phyloP scores from a whole-genome alignment of 2,888 invertebrate genomes.

The Hypomecis atomaria region DNA sequence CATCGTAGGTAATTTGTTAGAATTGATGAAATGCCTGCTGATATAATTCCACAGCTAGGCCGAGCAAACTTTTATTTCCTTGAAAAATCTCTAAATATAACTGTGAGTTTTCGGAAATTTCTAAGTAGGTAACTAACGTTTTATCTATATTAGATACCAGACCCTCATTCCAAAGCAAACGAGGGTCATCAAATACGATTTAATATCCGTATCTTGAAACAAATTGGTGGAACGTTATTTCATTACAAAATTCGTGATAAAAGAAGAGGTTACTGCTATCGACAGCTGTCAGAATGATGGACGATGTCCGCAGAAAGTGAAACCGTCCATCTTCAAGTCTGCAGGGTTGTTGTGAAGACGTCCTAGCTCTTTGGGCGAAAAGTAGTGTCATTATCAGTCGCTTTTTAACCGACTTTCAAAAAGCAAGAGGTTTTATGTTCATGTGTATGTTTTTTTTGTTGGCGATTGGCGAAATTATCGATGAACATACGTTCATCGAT shows the following conservation, averaged over 20 bases:
- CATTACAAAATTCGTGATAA: slow-evolving; percentile 58
- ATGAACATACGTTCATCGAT: no score
- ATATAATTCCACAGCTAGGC: no score
- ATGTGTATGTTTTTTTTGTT: no score
- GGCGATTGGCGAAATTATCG: no score
- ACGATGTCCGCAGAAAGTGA: slow-evolving; percentile 55
- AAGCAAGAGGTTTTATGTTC: no score
- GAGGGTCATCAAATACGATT: slow-evolving; percentile 38
- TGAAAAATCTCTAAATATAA: no score
- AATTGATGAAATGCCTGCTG: no score
- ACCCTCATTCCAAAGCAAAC: slow-evolving; percentile 17
- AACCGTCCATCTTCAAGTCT: slow-evolving; percentile 39
- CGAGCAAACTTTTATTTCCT: no score
- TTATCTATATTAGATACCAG: slow-evolving; percentile 2
- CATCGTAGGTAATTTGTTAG: no score
- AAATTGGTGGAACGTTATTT: slow-evolving; percentile 43
- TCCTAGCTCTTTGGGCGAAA: no score
- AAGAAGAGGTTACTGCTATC: slow-evolving; percentile 70
- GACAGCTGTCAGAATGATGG: slow-evolving; percentile 72
- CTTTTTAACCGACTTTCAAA: no score
- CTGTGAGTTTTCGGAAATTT: background rate
- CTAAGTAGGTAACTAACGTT: background rate
- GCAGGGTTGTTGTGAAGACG: slow-evolving; percentile 20
- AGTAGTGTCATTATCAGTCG: no score
- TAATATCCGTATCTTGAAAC: slow-evolving; percentile 37